Conservation (phyloP, 2,797 vertebrate genomes). For the Arctocebus calabarensis region DNA sequence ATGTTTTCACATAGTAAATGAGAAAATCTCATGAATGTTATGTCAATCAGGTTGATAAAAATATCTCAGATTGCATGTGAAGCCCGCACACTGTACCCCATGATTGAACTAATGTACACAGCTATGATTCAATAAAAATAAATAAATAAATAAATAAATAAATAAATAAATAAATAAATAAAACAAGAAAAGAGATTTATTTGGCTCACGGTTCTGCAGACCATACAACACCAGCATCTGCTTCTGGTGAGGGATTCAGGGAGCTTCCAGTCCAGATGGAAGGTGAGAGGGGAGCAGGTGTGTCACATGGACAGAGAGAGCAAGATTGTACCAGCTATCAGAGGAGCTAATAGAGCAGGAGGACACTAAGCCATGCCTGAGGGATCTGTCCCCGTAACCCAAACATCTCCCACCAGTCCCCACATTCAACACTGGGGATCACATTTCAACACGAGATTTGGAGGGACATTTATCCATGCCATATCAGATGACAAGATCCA, state of each 20-base stretch:
- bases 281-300: background rate
- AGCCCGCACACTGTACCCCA: too few relatives aligned
- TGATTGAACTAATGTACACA: too few relatives aligned
- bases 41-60: too few relatives aligned
- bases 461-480: background rate
- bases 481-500: background rate
- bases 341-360: background rate
- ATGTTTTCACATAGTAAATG: too few relatives aligned
- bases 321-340: background rate
- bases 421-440: background rate
- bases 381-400: background rate
- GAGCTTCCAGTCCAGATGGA: background rate
- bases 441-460: background rate
- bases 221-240: background rate
- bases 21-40: too few relatives aligned
- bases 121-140: too few relatives aligned
- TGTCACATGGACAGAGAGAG: background rate
- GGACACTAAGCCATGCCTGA: background rate
- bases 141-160: too few relatives aligned
- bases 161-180: too few relatives aligned
- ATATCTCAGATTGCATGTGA: too few relatives aligned
- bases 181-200: background rate
- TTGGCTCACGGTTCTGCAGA: background rate
- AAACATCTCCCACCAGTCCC: background rate
- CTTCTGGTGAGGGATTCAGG: background rate